These are phyloP conservation scores for Ellobium chinense DNA, from an alignment of 2,888 invertebrate genomes.

Conservation along the genomic window DNA sequence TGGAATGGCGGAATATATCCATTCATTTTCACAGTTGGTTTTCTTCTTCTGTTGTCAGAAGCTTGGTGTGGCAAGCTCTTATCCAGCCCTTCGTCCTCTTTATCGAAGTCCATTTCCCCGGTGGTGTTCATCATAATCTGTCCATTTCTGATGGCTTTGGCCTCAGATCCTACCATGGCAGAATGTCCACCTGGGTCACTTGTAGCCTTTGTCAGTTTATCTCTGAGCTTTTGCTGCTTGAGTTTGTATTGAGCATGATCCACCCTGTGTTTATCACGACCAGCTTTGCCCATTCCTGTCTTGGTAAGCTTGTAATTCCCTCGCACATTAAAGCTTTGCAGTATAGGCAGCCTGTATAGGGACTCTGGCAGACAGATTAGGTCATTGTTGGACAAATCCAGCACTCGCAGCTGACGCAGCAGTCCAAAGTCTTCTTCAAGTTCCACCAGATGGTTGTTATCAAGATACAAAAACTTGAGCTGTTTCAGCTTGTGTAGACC, in stretches of 20 bases:
- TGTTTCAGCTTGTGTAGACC: constrained; percentile 68
- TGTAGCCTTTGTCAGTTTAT: no score
- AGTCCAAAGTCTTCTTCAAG: constrained; percentile 72
- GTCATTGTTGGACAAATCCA: constrained; percentile 74
- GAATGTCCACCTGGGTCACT: no score
- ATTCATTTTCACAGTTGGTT: no score
- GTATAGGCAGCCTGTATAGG: constrained; percentile 60
- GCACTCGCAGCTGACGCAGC: constrained; percentile 65
- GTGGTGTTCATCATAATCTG: no score
- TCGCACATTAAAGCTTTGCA: constrained; percentile 73
- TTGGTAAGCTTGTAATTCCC: constrained; percentile 62
- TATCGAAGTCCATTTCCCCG: neutral
- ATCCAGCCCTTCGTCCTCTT: no score
- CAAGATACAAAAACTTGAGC: constrained; percentile 65
- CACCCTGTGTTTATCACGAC: neutral
- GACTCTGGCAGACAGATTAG: constrained; percentile 69
- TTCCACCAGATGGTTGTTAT: constrained; percentile 68
- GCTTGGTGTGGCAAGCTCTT: no score
- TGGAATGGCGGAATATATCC: no score
- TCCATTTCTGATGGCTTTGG: no score
- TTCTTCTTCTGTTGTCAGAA: no score
- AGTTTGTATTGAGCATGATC: neutral
- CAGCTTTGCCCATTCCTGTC: neutral
- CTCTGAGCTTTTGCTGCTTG: neutral
- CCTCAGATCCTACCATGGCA: no score